phyloP scores from a whole-genome alignment of 2,113 vertebrate species.

The Cochlearius cochlearius region DNA sequence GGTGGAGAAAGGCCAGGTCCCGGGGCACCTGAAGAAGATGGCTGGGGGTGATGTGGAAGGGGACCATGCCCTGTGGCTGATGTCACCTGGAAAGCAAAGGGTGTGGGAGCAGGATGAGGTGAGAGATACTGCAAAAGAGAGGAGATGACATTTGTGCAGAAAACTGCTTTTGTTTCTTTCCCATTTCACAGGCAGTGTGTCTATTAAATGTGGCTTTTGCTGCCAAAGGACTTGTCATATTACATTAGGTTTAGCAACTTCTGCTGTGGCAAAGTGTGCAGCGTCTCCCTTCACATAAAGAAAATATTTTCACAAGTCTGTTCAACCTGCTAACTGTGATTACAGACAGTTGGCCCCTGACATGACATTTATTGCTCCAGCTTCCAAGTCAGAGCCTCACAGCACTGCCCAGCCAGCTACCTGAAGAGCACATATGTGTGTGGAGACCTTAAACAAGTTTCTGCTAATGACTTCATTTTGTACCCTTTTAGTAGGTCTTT shows the following conservation, averaged over 20 bases:
- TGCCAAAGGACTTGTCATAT: conserved; percentile 77
- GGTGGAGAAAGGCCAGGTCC: not conserved
- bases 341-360: conserved; percentile 73
- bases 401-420: conserved; percentile 65
- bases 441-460: conserved; percentile 44
- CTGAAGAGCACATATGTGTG: conserved; percentile 62
- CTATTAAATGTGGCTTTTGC: conserved; percentile 70
- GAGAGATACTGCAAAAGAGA: not conserved
- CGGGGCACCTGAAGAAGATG: accelerated
- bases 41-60: not conserved
- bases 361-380: conserved; percentile 63
- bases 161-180: conserved; percentile 45
- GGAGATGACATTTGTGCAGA: not conserved
- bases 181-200: conserved; percentile 61
- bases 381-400: conserved; percentile 45
- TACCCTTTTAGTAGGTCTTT: conserved; percentile 38
- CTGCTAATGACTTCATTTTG: conserved; percentile 47
- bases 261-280: conserved; percentile 72
- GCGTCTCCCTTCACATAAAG: conserved; percentile 72
- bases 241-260: conserved; percentile 75
- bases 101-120: not conserved
- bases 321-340: conserved; percentile 75
- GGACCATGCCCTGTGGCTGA: accelerated
- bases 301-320: conserved; percentile 77
- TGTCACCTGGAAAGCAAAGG: not conserved